phyloP scores from a whole-genome alignment of 2,888 invertebrate genomes.

The Drosophila engyochracea region DNA sequence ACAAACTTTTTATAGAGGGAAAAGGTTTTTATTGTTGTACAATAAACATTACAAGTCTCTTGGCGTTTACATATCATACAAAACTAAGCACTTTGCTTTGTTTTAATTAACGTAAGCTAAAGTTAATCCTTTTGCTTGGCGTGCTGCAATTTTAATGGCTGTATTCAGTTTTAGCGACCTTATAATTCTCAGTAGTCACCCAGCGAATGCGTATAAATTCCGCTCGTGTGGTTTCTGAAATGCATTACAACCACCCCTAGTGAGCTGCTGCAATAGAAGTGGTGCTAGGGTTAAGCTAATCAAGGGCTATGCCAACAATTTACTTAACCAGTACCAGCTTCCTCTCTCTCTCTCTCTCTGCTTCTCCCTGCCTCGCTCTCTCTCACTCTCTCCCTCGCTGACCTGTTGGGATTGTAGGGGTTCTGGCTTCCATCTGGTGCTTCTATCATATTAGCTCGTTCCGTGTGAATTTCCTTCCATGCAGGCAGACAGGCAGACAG shows the following conservation, averaged over 20 bases:
- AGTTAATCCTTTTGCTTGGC: conserved; percentile 30
- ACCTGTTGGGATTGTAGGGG: conserved; percentile 11
- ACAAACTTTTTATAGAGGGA: background rate
- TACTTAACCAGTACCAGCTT: conserved; percentile 64
- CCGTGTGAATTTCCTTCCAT: conserved; percentile 61
- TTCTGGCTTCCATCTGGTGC: conserved; percentile 11
- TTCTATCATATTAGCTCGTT: conserved; percentile 61
- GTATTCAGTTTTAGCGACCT: conserved; percentile 18
- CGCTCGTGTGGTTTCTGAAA: conserved; percentile 76
- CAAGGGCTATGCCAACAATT: conserved; percentile 77
- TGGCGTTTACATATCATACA: background rate
- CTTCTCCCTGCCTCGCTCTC: conserved; percentile 13
- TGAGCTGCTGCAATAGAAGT: conserved; percentile 17
- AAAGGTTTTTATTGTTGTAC: background rate
- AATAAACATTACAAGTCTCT: background rate
- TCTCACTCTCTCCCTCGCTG: background rate
- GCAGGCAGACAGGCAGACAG: conserved; percentile 15
- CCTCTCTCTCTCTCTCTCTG: conserved; percentile 13
- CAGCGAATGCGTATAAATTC: conserved; percentile 69
- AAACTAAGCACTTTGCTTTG: background rate
- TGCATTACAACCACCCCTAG: conserved; percentile 63
- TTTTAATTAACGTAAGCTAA: conserved; percentile 33
- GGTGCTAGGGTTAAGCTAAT: conserved; percentile 69
- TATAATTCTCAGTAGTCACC: conserved; percentile 6
- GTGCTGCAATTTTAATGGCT: conserved; percentile 42